These are phyloP conservation scores for Corythoichthys intestinalis DNA, from an alignment of 2,113 vertebrate species.

Conservation along the genomic window DNA sequence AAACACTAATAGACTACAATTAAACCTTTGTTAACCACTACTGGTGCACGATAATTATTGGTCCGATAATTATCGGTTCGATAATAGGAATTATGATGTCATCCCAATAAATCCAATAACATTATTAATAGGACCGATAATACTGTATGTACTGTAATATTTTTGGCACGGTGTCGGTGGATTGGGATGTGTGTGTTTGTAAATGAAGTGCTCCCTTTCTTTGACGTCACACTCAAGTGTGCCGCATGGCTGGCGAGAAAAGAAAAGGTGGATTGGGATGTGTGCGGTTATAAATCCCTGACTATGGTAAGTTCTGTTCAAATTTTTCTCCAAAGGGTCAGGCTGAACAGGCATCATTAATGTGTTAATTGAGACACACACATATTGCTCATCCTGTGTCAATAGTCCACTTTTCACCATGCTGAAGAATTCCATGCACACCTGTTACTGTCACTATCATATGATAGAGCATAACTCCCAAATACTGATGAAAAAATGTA, in stretches of 20 bases:
- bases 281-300: background rate
- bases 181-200: no score
- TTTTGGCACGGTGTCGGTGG: no score
- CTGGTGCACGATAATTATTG: no score
- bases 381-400: conserved; percentile 39
- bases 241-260: no score
- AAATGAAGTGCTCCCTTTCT: no score
- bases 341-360: conserved; percentile 12
- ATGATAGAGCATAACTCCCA: conserved; percentile 11
- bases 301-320: background rate
- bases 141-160: no score
- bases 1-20: background rate
- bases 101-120: no score
- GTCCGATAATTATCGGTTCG: no score
- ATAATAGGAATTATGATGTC: no score
- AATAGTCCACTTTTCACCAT: conserved; percentile 39
- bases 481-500: background rate
- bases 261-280: no score
- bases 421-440: conserved; percentile 47
- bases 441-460: conserved; percentile 30
- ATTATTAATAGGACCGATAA: no score
- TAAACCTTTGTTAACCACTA: background rate
- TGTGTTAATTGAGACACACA: conserved; percentile 48
- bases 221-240: no score
- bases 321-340: conserved; percentile 14